Conservation (phyloP, 2,888 invertebrate species). For the Heteromurus nitidus region DNA sequence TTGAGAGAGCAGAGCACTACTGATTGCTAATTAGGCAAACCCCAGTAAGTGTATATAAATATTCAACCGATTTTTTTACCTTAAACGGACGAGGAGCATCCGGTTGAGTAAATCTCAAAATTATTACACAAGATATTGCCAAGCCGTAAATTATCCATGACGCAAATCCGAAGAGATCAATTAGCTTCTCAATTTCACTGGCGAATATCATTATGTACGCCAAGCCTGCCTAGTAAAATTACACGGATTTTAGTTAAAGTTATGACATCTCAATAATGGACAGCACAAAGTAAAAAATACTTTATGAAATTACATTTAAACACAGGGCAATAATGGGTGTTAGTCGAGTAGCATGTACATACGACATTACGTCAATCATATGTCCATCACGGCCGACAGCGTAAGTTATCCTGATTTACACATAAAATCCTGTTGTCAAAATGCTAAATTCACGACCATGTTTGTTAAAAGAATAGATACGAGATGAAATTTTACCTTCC, state of each 20-base stretch:
- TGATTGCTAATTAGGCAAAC: too few relatives aligned
- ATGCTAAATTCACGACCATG: neutral
- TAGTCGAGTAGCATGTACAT: constrained; percentile 91
- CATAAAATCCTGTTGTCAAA: too few relatives aligned
- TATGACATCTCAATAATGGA: too few relatives aligned
- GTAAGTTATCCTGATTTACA: constrained; percentile 87
- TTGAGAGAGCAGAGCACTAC: too few relatives aligned
- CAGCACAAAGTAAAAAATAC: too few relatives aligned
- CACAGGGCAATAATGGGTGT: constrained; percentile 95
- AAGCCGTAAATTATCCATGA: constrained; percentile 99
- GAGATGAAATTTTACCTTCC: constrained; percentile 55
- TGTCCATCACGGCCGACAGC: constrained; percentile 96
- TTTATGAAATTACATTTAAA: constrained; percentile 95
- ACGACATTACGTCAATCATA: constrained; percentile 90
- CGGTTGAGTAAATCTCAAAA: constrained; percentile 92
- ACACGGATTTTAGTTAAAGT: too few relatives aligned
- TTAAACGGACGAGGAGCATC: constrained; percentile 95
- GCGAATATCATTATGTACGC: constrained; percentile 94
- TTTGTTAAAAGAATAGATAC: neutral
- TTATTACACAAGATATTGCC: constrained; percentile 92
- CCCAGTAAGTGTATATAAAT: neutral
- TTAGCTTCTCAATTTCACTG: constrained; percentile 93
- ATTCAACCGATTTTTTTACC: too few relatives aligned
- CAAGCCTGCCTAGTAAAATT: constrained; percentile 89
- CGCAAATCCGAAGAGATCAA: constrained; percentile 98